A percentile compares a stretch with the other conserved stretches of the same genome.
phyloP scores from a whole-genome alignment of 2,113 vertebrate genomes.

The Chamaetylas fuelleborni region DNA sequence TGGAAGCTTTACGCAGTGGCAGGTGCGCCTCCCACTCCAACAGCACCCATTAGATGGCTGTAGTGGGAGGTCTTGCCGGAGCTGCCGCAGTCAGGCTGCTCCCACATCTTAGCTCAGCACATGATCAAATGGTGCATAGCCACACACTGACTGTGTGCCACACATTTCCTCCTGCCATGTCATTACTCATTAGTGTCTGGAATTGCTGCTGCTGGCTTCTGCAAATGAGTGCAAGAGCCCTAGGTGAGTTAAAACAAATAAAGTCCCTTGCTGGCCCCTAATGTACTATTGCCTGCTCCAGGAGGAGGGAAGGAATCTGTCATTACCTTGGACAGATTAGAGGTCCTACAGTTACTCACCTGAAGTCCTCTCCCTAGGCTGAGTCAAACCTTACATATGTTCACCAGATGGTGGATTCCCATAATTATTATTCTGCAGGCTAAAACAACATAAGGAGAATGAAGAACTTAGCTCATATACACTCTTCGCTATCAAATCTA shows the following conservation, averaged over 20 bases:
- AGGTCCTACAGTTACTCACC: constrained; percentile 1
- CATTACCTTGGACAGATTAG: background rate
- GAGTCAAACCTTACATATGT: constrained; percentile 4
- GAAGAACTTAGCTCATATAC: background rate
- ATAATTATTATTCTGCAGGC: background rate
- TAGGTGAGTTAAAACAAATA: constrained; percentile 29
- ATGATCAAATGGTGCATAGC: background rate
- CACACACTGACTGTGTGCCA: background rate
- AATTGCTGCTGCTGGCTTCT: background rate
- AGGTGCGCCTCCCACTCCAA: accelerated
- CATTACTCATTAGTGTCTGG: constrained; percentile 15
- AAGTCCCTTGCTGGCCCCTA: background rate
- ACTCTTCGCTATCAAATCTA: background rate
- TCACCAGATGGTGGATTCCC: constrained; percentile 23
- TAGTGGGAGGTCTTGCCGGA: background rate
- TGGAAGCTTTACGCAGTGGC: accelerated
- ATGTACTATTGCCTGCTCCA: background rate
- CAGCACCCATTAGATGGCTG: background rate
- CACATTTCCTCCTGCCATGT: constrained; percentile 24
- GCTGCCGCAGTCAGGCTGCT: accelerated
- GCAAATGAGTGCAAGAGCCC: background rate
- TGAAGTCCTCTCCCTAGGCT: background rate
- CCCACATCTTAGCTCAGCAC: background rate
- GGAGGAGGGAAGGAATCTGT: background rate
- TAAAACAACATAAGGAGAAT: background rate